Base-by-base conservation (phyloP, 2,888 invertebrate species). In the Drosophila mercatorum region DNA sequence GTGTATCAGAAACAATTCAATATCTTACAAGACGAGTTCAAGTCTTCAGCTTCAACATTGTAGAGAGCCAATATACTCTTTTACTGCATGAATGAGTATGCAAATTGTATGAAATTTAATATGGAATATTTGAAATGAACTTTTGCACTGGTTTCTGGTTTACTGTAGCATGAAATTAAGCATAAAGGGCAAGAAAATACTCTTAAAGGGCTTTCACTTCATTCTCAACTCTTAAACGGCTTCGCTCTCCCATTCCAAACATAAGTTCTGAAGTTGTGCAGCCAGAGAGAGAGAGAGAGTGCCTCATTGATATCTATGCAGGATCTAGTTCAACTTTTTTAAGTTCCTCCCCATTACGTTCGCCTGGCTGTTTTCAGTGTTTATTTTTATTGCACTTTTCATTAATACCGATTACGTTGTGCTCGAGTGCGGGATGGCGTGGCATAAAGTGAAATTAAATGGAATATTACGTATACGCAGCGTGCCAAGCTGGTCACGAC, bases 321-420 rank as follows among this genome's bases (percentile, higher is more conserved):
- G 47, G 36, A 49, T 34, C 8, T 55, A 31, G 22, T 40, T 28
- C 17, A 51, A 62, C 5, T 71, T 62, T 55, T 14, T 46, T 58
- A 53, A 49, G 44, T 43, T 26, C 26, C 58, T 58, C 62, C 26
- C 12, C 26, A 40, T 41, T 57, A 36, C 36, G 60, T 55, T 46
- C 26, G 61, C 40, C 38, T 17, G 12, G 34, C 38, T 22, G 38
- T 74, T 69, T 40, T 12, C 31, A 40, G 46, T 59, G 43, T 55
- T 61, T 70, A 47, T 58, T 72, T 76, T 68, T 58, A 68, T 70
- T 63, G 41, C 73, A 70, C 52, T 81, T 86, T 89, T 78, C 81
- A 84, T 84, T 84, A 78, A 83, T 81, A 74, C 68, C 77, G 83
- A 88, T 89, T 88, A 80, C 73, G 71, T 55, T 77, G 74, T 71